Conservation (phyloP, 2,797 vertebrate genomes). For the Botia kubotai region DNA sequence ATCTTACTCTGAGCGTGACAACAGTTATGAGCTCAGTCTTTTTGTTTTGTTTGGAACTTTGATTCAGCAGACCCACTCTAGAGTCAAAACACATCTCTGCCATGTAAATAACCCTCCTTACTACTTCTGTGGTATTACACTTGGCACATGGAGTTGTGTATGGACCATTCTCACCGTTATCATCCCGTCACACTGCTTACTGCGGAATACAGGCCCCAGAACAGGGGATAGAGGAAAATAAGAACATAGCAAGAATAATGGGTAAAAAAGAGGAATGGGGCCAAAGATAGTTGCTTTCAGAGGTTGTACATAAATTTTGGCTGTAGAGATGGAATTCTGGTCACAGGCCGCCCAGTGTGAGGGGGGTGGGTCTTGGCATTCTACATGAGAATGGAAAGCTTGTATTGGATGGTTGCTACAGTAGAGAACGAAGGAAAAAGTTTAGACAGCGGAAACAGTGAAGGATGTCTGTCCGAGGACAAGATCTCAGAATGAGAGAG, state of each 20-base stretch:
- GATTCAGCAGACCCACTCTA: conserved; percentile 4
- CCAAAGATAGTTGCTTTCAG: conserved; percentile 10
- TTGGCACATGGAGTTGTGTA: conserved; percentile 34
- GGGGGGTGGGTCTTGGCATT: too few species aligned
- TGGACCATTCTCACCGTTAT: conserved; percentile 29
- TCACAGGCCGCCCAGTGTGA: not conserved
- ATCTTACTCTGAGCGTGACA: not conserved
- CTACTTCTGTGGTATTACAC: conserved; percentile 25
- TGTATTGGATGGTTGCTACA: too few species aligned
- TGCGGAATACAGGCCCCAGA: conserved; percentile 33
- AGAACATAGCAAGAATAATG: conserved; percentile 10
- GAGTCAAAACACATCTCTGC: conserved; percentile 31
- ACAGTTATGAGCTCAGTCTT: not conserved
- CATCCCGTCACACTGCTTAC: conserved; percentile 20
- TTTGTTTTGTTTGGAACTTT: conserved; percentile 12
- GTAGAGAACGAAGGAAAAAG: conserved; percentile 35
- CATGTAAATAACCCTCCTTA: conserved; percentile 15
- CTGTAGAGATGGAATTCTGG: conserved; percentile 74
- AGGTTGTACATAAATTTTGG: conserved; percentile 48
- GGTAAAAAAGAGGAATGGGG: not conserved
- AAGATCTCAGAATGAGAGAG: not conserved
- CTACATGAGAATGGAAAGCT: too few species aligned
- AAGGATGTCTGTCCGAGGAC: not conserved
- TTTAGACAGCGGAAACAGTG: conserved; percentile 8
- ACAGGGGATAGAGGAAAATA: conserved; percentile 44